These are phyloP conservation scores for Temnothorax unifasciatus DNA, from an alignment of 2,888 invertebrate species.

Conservation along the genomic window DNA sequence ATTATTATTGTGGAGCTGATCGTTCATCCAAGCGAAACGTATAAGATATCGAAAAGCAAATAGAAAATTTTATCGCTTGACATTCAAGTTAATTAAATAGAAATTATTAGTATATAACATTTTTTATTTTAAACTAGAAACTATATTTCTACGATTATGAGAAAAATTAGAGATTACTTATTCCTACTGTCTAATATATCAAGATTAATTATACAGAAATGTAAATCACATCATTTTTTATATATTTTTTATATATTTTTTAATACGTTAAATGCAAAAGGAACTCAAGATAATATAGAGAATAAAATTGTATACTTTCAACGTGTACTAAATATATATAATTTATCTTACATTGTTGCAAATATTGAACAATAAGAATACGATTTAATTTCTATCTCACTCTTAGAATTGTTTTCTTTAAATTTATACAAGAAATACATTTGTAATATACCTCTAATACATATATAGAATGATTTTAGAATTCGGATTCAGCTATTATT, in stretches of 20 bases:
- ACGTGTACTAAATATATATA: background rate
- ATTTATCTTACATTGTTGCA: background rate
- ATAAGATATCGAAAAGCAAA: background rate
- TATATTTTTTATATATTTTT: no score
- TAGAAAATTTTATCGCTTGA: background rate
- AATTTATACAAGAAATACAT: background rate
- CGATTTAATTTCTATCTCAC: background rate
- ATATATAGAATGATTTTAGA: background rate
- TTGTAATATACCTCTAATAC: background rate
- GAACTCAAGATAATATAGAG: background rate
- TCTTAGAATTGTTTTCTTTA: background rate
- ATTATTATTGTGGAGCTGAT: background rate
- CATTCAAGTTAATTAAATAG: background rate
- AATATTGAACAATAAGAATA: background rate
- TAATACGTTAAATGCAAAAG: background rate
- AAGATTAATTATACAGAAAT: background rate
- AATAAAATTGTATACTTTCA: background rate
- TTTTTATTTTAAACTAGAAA: background rate
- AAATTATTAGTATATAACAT: background rate
- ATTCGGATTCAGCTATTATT: background rate
- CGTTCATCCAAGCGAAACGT: background rate
- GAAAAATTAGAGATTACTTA: background rate
- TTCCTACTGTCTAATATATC: background rate
- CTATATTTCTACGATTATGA: background rate
- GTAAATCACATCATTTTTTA: background rate